Conservation (phyloP, 2,113 vertebrate species). For the Scophthalmus maximus region DNA sequence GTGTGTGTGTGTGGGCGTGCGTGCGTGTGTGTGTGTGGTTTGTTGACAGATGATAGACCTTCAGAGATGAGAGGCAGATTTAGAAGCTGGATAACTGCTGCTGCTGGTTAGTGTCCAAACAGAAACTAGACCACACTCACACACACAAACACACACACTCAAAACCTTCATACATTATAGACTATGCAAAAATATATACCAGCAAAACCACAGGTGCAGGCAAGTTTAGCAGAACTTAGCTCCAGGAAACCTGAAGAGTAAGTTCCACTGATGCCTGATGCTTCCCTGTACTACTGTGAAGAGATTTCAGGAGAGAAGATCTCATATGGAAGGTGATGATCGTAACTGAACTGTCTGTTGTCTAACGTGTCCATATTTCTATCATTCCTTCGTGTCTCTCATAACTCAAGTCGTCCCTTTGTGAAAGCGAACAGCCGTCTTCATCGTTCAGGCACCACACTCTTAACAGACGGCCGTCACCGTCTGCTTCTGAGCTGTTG, state of each 20-base stretch:
- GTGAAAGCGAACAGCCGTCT: slow-evolving; percentile 20
- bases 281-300: background rate
- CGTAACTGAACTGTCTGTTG: background rate
- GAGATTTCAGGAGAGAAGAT: slow-evolving; percentile 4
- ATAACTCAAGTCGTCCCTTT: slow-evolving; percentile 41
- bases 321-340: slow-evolving; percentile 1
- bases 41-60: slow-evolving; percentile 79
- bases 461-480: slow-evolving; percentile 14
- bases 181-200: slow-evolving; percentile 5
- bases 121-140: slow-evolving; percentile 55
- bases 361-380: slow-evolving; percentile 13
- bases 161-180: background rate
- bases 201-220: background rate
- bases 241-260: background rate
- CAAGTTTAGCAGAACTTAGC: background rate
- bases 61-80: slow-evolving; percentile 73
- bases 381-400: slow-evolving; percentile 34
- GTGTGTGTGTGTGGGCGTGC: background rate
- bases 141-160: background rate
- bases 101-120: slow-evolving; percentile 41
- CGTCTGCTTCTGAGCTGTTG: slow-evolving; percentile 36
- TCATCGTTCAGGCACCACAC: slow-evolving; percentile 2
- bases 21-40: slow-evolving; percentile 12
- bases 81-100: slow-evolving; percentile 28
- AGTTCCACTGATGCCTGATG: background rate